phyloP scores from a whole-genome alignment of 2,113 vertebrate species.

The Platysteira castanea region DNA sequence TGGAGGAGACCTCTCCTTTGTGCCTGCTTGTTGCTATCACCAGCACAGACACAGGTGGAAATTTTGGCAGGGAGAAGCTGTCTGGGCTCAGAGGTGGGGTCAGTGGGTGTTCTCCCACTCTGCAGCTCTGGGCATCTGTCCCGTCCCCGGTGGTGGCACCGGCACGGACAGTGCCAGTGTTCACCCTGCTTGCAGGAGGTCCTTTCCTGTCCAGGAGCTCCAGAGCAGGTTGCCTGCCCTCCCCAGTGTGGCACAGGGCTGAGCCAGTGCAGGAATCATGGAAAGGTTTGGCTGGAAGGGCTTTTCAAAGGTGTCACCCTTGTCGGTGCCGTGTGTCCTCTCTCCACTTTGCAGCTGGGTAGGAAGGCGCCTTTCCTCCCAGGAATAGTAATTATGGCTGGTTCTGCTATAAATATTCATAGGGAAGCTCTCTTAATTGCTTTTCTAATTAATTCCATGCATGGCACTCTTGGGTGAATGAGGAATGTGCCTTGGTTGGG shows the following conservation, averaged over 20 bases:
- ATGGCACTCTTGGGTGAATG: background rate
- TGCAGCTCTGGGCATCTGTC: background rate
- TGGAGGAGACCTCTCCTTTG: background rate
- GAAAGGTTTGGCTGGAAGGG: background rate
- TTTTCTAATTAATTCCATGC: slow-evolving; percentile 45
- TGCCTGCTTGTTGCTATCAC: background rate
- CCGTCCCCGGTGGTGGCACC: background rate
- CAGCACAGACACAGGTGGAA: background rate
- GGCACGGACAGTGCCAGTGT: background rate
- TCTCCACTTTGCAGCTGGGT: background rate
- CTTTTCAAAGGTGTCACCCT: background rate
- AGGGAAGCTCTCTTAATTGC: slow-evolving; percentile 30
- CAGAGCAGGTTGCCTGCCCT: background rate
- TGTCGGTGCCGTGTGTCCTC: fast-evolving
- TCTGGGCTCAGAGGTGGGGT: background rate
- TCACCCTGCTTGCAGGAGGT: background rate
- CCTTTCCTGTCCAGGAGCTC: background rate
- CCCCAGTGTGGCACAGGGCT: fast-evolving
- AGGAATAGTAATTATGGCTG: slow-evolving; percentile 1
- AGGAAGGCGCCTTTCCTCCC: background rate
- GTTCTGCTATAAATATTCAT: slow-evolving; percentile 48
- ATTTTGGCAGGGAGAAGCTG: background rate
- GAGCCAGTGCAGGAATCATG: background rate
- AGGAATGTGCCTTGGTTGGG: background rate
- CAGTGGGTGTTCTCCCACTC: background rate